Conservation (phyloP, 2,888 invertebrate genomes). For the Podabrus alpinus region DNA sequence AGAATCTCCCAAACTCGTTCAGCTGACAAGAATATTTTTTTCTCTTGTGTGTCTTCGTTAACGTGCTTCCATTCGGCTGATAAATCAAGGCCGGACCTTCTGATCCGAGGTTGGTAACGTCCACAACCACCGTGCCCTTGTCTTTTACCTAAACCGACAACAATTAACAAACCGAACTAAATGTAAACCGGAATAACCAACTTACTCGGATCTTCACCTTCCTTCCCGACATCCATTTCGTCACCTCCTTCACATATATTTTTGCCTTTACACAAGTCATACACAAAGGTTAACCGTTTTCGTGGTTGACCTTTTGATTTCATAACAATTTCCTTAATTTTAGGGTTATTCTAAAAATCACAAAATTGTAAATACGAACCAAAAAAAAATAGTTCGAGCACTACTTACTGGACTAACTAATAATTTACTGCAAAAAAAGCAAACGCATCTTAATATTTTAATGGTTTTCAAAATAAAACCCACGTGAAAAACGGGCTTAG, state of each 20-base stretch:
- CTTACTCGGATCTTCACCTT: constrained; percentile 63
- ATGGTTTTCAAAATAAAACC: constrained; percentile 97
- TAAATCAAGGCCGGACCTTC: constrained; percentile 87
- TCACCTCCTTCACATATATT: constrained; percentile 98
- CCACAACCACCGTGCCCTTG: constrained; percentile 95
- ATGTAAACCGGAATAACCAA: constrained; percentile 27
- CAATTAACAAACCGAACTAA: not conserved
- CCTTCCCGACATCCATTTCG: constrained; percentile 91
- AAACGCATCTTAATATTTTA: constrained; percentile 97
- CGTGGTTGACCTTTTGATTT: constrained; percentile 97
- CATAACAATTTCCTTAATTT: constrained; percentile 91
- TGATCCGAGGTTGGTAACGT: constrained; percentile 93
- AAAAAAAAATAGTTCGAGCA: constrained; percentile 34
- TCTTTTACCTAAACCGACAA: constrained; percentile 54
- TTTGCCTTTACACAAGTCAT: constrained; percentile 97
- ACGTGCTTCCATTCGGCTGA: constrained; percentile 98
- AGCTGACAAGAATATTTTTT: constrained; percentile 90
- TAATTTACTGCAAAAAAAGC: constrained; percentile 97
- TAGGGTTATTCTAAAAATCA: constrained; percentile 76
- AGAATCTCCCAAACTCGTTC: constrained; percentile 97
- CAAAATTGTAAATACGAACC: not conserved
- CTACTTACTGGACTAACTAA: constrained; percentile 91
- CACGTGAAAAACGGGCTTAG: constrained; percentile 98
- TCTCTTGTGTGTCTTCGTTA: constrained; percentile 97
- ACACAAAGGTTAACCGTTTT: constrained; percentile 91